Evolutionary conservation across 2,888 invertebrate genomes (phyloP), one percentile per base, ranked within the genome.

Genomic region (Rotaria sp.): DNA sequence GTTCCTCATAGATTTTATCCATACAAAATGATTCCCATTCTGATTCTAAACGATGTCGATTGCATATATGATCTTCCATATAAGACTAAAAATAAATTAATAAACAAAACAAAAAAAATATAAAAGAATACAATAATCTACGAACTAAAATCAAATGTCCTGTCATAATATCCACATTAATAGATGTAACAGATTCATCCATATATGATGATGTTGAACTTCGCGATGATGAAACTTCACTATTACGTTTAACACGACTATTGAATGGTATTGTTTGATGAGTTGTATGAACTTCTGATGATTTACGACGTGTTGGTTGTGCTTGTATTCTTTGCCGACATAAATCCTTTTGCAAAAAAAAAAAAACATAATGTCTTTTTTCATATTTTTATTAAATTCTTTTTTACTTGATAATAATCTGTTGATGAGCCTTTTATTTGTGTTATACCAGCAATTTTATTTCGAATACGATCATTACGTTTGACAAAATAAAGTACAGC

Each of bases 81-180:
- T 99, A 99, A 1, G 96, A 95, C 95, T 98, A 89, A 89, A 45
- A 87, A 50, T 26, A 26, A 24, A 52, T n/a, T 26, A n/a, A 57
- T 26, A n/a, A 38, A 84, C 35, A 35, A 8, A 13, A 45, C 8
- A 50, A 50, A 52, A 52, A 52, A 52, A 85, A 45, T 80, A 1
- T n/a, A 48, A 84, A 67, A 10, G 10, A 41, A 15, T 21, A 55
- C 59, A 57, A 84, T 38, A 11, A 80, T 84, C 35, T 87, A 91
- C 93, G 93, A 91, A 95, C 95, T 93, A 96, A 92, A 90, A 97
- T 96, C 94, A 97, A 95, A 90, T 96, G 96, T 88, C 97, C 99
- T n/a, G 99, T 99, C 11, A 97, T 96, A 90, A 99, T 97, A 91
- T 99, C 99, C 96, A 99, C 97, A 90, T 96, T 97, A 35, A 96